Base-by-base conservation (phyloP, 2,113 vertebrate species). In the Mustela lutreola region DNA sequence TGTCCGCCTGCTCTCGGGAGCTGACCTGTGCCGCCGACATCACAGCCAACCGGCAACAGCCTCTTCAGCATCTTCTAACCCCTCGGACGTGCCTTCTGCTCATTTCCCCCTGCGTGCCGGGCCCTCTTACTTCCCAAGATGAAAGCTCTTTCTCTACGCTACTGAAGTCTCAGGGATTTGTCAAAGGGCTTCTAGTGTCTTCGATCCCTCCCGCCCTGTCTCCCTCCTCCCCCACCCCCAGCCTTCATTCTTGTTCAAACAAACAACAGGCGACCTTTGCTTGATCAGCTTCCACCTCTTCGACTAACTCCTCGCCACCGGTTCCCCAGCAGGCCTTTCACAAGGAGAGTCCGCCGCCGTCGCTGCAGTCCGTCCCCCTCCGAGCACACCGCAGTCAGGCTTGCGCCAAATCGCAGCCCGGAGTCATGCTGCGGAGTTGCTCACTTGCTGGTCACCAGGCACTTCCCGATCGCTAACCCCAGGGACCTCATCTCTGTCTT, bases 231-330 rank as follows among this genome's bases (percentile, higher is more conserved):
- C 24, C 45, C 58, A 1, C 50, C 42, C 70, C 7, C 4, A 48
- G 12, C 65, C 19, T 4, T 31, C 45, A 14, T 79, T 63, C 6
- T 31, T 45, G 24, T 78, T 60, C 58, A 48, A 89, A 39, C 22
- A 65, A 58, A 85, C 39, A 63, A 31, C 60, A 42, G 28, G 24
- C 83, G 53, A 58, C 39, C 56, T 78, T 58, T 4, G 12, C 2
- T 4, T 21, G 8, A 73, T 39, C 42, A 33, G 2, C n/a, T 45
- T 83, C 42, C 58, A 28, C 28, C 31, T 11, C 2, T 2, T 31
- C 5, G n/a, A 1, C 33, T 16, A 3, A 18, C 53, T 21, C 42
- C 31, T 31, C 1, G 11, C 31, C 31, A 0, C 78, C 22, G 2
- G 39, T 26, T 83, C 19, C 33, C 36, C 7, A n/a, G 28, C 26